Percentiles rank a stretch among this genome's conserved stretches.
phyloP scores from a whole-genome alignment of 2,113 vertebrate species.

The Triplophysa tibetana region DNA sequence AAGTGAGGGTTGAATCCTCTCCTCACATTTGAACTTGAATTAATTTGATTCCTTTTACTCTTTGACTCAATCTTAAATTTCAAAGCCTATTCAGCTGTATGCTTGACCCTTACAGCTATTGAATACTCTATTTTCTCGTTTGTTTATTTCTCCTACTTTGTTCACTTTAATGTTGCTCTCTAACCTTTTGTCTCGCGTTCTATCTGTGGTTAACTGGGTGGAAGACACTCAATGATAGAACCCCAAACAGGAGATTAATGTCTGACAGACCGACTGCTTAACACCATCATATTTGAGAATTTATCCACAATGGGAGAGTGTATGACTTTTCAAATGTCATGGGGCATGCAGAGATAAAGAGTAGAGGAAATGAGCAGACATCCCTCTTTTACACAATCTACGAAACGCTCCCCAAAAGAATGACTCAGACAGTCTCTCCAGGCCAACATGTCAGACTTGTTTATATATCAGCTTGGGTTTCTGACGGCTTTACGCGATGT shows the following conservation, averaged over 20 bases:
- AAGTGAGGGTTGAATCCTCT: not conserved
- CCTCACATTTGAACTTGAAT: not conserved
- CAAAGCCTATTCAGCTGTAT: no score
- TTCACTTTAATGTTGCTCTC: not conserved
- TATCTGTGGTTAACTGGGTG: conserved; percentile 19
- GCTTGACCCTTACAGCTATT: not conserved
- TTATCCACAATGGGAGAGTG: conserved; percentile 34
- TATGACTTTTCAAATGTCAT: conserved; percentile 48
- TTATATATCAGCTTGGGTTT: conserved; percentile 18
- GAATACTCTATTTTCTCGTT: not conserved
- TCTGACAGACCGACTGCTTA: conserved; percentile 10
- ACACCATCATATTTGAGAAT: conserved; percentile 34
- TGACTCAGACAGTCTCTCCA: conserved; percentile 15
- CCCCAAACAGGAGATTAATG: conserved; percentile 32
- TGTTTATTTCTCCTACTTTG: not conserved
- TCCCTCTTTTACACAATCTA: conserved; percentile 22
- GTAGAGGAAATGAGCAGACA: conserved; percentile 29
- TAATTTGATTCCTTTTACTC: no score
- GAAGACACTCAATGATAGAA: conserved; percentile 8
- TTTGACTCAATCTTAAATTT: no score
- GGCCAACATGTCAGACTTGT: not conserved
- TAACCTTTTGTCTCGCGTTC: not conserved
- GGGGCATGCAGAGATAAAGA: conserved; percentile 31
- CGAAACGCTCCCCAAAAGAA: conserved; percentile 35
- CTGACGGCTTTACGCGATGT: not conserved